Base-by-base conservation (phyloP, 2,888 invertebrate species). In the Sinelater perroti region DNA sequence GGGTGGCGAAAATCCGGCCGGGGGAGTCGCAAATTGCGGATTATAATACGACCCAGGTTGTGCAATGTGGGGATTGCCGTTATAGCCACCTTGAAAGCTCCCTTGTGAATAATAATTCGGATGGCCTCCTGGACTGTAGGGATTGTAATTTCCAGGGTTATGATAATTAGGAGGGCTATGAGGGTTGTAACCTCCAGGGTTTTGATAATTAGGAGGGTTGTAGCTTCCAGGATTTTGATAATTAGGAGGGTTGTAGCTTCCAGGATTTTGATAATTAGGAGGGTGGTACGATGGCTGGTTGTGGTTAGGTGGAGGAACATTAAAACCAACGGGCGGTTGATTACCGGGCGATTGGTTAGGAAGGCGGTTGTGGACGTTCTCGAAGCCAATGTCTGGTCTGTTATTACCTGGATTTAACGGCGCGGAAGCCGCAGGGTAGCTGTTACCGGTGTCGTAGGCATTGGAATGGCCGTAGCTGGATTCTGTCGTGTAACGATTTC, bases 21-120 rank as follows among this genome's bases (percentile, higher is more conserved):
- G 42, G 2, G 30, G 21, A 2, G 3, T 11, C 5, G 24, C 20
- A 16, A 21, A 42, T 10, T 54, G 36, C 1, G 49, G 53, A 18
- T 47, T 53, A 20, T 58, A 58, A 38, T 58, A 58, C 2, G 36
- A 35, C 11, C 47, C 40, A 20, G 40, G 44, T 28, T 44, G 44
- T 21, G 40, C 11, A 6, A 40, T 10, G 24, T 20, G 3, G 2
- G 44, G 44, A n/a, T 45, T 45, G 8, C 30, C 14, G 11, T 13
- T 8, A 1, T 30, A 28, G 18, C 44, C 44, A 16, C 11, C 6
- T n/a, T 18, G 17, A 6, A 10, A n/a, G 8, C n/a, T n/a, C n/a
- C n/a, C n/a, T n/a, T 16, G 38, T 18, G 16, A n/a, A 18, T 38
- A 11, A n/a, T n/a, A n/a, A n/a, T n/a, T n/a, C n/a, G n/a, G n/a